phyloP scores from a whole-genome alignment of 1,140 invertebrate genomes.

The Tetramorium simillimum region DNA sequence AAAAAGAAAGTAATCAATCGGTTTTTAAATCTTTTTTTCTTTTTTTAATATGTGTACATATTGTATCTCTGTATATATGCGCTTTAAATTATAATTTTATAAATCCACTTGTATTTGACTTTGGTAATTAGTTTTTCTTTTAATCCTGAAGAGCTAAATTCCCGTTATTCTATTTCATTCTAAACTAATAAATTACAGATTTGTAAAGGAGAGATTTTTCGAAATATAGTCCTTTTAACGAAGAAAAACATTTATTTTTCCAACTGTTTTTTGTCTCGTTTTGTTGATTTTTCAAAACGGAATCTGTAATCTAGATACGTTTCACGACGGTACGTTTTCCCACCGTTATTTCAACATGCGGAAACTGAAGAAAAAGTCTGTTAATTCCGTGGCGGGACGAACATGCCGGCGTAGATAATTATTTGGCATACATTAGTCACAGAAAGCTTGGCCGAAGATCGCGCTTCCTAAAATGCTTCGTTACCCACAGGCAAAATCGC shows the following conservation, averaged over 20 bases:
- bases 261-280: not conserved
- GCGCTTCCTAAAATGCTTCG: constrained; percentile 58
- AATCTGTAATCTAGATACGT: not conserved
- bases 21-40: not conserved
- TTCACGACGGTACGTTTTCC: not conserved
- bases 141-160: not conserved
- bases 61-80: not conserved
- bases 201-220: not conserved
- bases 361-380: constrained; percentile 39
- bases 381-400: constrained; percentile 21
- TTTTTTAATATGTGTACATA: not conserved
- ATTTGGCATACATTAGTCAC: constrained; percentile 58
- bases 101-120: not conserved
- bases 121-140: not conserved
- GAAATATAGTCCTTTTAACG: not conserved
- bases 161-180: not conserved
- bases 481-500: constrained; percentile 44
- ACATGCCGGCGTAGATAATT: constrained; percentile 36
- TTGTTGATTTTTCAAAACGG: not conserved
- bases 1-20: not conserved
- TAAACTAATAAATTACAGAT: not conserved
- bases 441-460: constrained; percentile 29
- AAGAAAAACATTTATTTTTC: not conserved
- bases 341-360: not conserved
- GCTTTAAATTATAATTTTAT: not conserved